Conservation (phyloP, 1,140 invertebrate species). For the Orussus abietinus region DNA sequence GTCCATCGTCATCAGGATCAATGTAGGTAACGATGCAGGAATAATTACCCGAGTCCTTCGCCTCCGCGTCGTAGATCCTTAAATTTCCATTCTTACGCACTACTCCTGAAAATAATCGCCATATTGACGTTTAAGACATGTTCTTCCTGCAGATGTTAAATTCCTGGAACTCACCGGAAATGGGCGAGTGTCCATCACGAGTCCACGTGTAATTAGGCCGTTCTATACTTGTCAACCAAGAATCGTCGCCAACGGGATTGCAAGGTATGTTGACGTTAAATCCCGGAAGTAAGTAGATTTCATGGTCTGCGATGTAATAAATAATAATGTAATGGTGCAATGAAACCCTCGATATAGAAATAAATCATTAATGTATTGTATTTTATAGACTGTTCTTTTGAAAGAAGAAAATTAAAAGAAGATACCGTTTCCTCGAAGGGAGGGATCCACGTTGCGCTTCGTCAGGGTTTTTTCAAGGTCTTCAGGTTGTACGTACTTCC, state of each 20-base stretch:
- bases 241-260: constrained; percentile 31
- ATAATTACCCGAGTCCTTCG: constrained; percentile 41
- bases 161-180: constrained; percentile 25
- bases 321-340: not conserved
- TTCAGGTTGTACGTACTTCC: constrained; percentile 31
- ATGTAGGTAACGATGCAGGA: constrained; percentile 37
- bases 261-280: constrained; percentile 37
- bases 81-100: constrained; percentile 35
- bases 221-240: constrained; percentile 32
- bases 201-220: constrained; percentile 39
- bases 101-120: constrained; percentile 27
- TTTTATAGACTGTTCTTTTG: not conserved
- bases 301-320: constrained; percentile 25
- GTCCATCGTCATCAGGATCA: constrained; percentile 40
- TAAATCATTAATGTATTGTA: not conserved
- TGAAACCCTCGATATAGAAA: not conserved
- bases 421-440: too few species aligned
- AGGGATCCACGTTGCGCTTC: too few species aligned
- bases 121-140: constrained; percentile 1
- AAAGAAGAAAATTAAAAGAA: too few species aligned
- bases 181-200: constrained; percentile 27
- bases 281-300: constrained; percentile 35
- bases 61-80: constrained; percentile 34
- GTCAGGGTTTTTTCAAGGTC: constrained; percentile 28
- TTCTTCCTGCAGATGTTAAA: not conserved